Evolutionary conservation across 2,888 invertebrate species (phyloP).

Genomic region (Boloria euphrosyne): DNA sequence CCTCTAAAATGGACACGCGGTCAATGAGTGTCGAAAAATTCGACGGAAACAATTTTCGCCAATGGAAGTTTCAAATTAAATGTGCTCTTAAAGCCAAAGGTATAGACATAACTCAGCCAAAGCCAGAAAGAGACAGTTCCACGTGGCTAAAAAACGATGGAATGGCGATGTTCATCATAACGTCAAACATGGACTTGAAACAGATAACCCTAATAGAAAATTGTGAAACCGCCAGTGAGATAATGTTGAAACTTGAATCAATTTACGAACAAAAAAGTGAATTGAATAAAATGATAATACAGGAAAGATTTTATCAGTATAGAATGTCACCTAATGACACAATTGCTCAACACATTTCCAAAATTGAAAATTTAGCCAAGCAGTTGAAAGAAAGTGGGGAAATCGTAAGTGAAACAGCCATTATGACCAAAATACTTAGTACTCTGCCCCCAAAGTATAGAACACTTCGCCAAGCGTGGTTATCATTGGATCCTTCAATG

Average conservation of each 20-base stretch:
- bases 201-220: constrained; percentile 43
- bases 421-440: too few species aligned
- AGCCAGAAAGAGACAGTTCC: constrained; percentile 12
- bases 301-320: constrained; percentile 40
- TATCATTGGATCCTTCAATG: neutral
- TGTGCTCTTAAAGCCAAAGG: constrained; percentile 42
- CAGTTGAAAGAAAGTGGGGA: too few species aligned
- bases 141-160: constrained; percentile 38
- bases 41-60: constrained; percentile 39
- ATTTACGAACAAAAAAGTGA: constrained; percentile 41
- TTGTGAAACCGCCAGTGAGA: constrained; percentile 41
- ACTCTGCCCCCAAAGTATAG: too few species aligned
- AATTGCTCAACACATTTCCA: constrained; percentile 44
- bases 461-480: too few species aligned
- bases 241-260: constrained; percentile 41
- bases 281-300: constrained; percentile 40
- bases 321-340: constrained; percentile 39
- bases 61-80: constrained; percentile 44
- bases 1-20: too few species aligned
- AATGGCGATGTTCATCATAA: constrained; percentile 36
- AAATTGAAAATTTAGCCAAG: constrained; percentile 35
- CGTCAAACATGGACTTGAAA: constrained; percentile 37
- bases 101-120: constrained; percentile 32
- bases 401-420: too few species aligned
- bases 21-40: constrained; percentile 31